A percentile compares a stretch with the other conserved stretches of the same genome.
Conservation (phyloP, 2,797 vertebrate genomes). For the Hipposideros larvatus region DNA sequence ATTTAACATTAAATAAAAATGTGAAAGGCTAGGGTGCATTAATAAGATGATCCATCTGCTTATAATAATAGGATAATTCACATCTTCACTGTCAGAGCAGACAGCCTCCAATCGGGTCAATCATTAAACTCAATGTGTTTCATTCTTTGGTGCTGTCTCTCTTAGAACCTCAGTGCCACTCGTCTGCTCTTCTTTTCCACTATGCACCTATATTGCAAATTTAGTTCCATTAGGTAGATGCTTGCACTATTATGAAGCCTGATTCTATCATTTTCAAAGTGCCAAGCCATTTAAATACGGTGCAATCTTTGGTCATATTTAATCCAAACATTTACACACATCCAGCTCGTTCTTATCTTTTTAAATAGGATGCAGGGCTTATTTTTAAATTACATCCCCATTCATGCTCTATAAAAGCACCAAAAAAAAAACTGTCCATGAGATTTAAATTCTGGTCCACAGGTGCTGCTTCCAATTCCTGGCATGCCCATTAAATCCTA, state of each 20-base stretch:
- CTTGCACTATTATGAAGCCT: constrained; percentile 60
- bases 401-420: constrained; percentile 50
- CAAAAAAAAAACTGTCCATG: constrained; percentile 4
- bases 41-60: constrained; percentile 70
- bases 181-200: neutral
- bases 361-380: constrained; percentile 66
- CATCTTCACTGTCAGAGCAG: constrained; percentile 68
- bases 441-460: constrained; percentile 71
- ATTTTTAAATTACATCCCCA: constrained; percentile 74
- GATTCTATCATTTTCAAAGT: constrained; percentile 75
- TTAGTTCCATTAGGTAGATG: constrained; percentile 76
- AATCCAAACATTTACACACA: constrained; percentile 76
- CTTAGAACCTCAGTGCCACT: constrained; percentile 67
- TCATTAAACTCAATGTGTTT: constrained; percentile 75
- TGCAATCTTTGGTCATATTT: constrained; percentile 63
- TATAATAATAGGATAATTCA: constrained; percentile 80
- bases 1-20: constrained; percentile 80
- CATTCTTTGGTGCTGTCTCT: constrained; percentile 58
- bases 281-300: constrained; percentile 71
- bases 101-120: constrained; percentile 64
- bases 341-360: constrained; percentile 75
- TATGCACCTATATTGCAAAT: constrained; percentile 76
- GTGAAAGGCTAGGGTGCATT: constrained; percentile 61
- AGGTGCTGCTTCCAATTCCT: constrained; percentile 65
- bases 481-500: constrained; percentile 72